Conservation (phyloP, 2,113 vertebrate genomes). For the Centropristis striata region DNA sequence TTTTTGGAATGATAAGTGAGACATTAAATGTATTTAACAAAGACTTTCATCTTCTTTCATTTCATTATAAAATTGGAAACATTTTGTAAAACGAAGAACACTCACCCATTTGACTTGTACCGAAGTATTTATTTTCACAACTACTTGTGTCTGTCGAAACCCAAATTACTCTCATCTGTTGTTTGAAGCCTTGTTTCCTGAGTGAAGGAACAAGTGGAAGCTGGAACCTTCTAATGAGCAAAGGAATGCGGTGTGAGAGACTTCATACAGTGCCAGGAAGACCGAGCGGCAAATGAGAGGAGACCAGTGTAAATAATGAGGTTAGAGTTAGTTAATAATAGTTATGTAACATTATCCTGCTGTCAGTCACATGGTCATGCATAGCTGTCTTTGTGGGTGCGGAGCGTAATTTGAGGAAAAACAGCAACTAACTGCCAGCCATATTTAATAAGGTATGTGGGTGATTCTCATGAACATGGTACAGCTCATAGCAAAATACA, state of each 20-base stretch:
- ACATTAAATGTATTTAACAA: slow-evolving; percentile 15
- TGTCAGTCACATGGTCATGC: slow-evolving; percentile 48
- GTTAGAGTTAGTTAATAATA: slow-evolving; percentile 35
- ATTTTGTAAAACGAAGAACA: not conserved
- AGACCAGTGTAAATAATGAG: slow-evolving; percentile 54
- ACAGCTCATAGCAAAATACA: too few relatives aligned
- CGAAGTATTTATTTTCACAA: not conserved
- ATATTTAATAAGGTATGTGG: not conserved
- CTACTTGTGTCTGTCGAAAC: slow-evolving; percentile 17
- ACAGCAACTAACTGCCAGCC: not conserved
- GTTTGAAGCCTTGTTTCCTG: slow-evolving; percentile 38
- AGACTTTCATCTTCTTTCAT: not conserved
- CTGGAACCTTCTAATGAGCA: slow-evolving; percentile 57
- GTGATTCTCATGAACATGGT: too few relatives aligned
- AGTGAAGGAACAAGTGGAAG: slow-evolving; percentile 8
- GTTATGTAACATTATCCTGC: too few relatives aligned
- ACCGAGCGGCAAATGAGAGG: slow-evolving; percentile 5
- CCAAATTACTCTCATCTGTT: slow-evolving; percentile 47
- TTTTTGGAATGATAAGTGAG: slow-evolving; percentile 15
- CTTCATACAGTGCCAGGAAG: slow-evolving; percentile 33
- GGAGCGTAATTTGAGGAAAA: not conserved
- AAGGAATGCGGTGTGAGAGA: slow-evolving; percentile 60
- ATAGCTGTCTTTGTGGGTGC: not conserved
- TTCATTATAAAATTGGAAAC: not conserved
- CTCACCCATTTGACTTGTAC: not conserved